Evolutionary conservation across 53 echinoderm and acorn worm genomes (phyloP), one percentile per base, ranked within the genome.

Genomic region (Luidia sarsii): DNA sequence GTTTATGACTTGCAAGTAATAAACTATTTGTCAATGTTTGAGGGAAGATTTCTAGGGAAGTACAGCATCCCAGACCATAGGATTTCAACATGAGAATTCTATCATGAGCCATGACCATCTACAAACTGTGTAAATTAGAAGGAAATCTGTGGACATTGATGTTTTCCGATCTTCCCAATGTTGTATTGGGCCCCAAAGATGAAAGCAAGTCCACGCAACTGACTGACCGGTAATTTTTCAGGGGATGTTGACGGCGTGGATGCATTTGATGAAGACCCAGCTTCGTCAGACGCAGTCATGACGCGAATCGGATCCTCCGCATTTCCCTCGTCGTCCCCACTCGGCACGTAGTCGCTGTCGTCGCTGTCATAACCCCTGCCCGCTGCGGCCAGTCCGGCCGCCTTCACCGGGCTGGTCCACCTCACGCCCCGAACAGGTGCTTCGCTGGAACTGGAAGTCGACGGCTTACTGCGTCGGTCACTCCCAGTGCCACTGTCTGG

Each of bases 271-370:
- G 95, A 83, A 30, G 94, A 88, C 23, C 67, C 39, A 22, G 77
- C 68, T 27, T 28, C 87, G 43, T 65, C 81, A 9, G 87, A 64
- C 30, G 48, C 54, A 19, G 51, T 82, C 2, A 84, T 53, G 10
- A 60, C 54, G 33, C 32, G 77, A 32, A 70, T 32, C 3, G 48
- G 46, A 20, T 52, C 50, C 9, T 85, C 63, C 35, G 62, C 34
- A n/a, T n/a, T n/a, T n/a, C n/a, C n/a, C 21, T 82, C 80, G 28
- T 95, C 92, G 69, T 92, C 92, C 79, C 92, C 95, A 82, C 95
- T 95, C 10, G 95, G 90, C 21, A 89, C 79, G 70, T 95, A 95
- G 73, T 82, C 92, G 49, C 95, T 95, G 30, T 95, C 95, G 82
- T 95, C 95, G 82, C 95, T 95, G 34, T 95, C 92, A 80, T 90